These are phyloP conservation scores for Chymomyza costata DNA, from an alignment of 1,140 invertebrate genomes.

Conservation along the genomic window DNA sequence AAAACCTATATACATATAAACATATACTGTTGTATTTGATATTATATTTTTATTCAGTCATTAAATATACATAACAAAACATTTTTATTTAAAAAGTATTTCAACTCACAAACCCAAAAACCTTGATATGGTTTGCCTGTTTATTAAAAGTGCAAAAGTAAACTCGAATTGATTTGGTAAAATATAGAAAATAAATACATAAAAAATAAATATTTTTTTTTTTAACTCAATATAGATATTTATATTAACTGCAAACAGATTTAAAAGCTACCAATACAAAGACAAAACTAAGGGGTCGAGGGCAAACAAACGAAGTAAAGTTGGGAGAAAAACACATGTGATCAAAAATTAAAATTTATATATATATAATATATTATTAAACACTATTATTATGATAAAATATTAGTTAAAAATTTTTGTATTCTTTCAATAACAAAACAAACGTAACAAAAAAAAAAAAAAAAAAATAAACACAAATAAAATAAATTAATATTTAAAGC, in stretches of 20 bases:
- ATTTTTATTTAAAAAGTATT: slow-evolving; percentile 2
- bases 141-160: background rate
- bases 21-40: background rate
- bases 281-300: slow-evolving; percentile 1
- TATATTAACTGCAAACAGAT: slow-evolving; percentile 30
- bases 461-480: slow-evolving; percentile 13
- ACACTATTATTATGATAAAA: slow-evolving; percentile 55
- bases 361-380: slow-evolving; percentile 40
- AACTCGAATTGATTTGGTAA: too few species aligned
- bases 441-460: slow-evolving; percentile 2
- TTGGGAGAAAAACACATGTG: slow-evolving; percentile 54
- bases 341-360: slow-evolving; percentile 60
- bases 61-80: slow-evolving; percentile 10
- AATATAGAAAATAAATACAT: too few species aligned
- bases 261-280: slow-evolving; percentile 9
- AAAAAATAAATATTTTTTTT: slow-evolving; percentile 13
- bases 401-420: slow-evolving; percentile 47
- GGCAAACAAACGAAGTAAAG: slow-evolving; percentile 24
- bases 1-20: background rate
- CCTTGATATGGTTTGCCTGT: slow-evolving; percentile 7
- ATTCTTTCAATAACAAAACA: too few species aligned
- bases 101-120: slow-evolving; percentile 16
- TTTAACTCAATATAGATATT: too few species aligned
- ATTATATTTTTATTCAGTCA: slow-evolving; percentile 31
- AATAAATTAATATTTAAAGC: slow-evolving; percentile 19